Evolutionary conservation across 2,888 invertebrate genomes (phyloP).

Genomic region (Euzophera pinguis): DNA sequence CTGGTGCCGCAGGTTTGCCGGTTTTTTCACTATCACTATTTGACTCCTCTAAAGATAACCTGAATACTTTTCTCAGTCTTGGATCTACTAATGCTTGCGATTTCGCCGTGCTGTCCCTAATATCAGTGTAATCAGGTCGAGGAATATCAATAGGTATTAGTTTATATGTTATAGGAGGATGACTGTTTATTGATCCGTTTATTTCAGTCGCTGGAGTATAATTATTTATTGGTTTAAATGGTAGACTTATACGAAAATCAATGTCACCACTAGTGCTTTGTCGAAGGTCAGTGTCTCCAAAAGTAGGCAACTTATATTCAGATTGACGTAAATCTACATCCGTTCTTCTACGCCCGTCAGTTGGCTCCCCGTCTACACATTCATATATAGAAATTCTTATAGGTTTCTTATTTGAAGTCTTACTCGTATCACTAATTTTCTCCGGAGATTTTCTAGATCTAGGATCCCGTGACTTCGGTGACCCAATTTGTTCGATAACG

Average conservation of each 20-base stretch:
- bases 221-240: conserved; percentile 89
- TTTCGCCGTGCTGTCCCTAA: conserved; percentile 84
- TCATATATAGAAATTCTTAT: conserved; percentile 80
- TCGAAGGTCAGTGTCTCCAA: conserved; percentile 84
- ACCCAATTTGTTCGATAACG: conserved; percentile 38
- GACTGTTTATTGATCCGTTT: conserved; percentile 89
- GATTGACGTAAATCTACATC: conserved; percentile 76
- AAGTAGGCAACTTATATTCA: conserved; percentile 76
- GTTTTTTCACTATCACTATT: conserved; percentile 80
- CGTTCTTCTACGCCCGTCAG: conserved; percentile 64
- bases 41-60: conserved; percentile 82
- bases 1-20: conserved; percentile 45
- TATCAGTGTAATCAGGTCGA: conserved; percentile 86
- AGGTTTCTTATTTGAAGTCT: conserved; percentile 42
- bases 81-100: conserved; percentile 88
- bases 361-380: conserved; percentile 78
- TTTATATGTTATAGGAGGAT: conserved; percentile 86
- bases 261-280: conserved; percentile 82
- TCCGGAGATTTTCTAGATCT: conserved; percentile 62
- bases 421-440: conserved; percentile 42
- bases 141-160: conserved; percentile 82
- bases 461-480: conserved; percentile 60
- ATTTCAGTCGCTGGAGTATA: conserved; percentile 93
- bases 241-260: conserved; percentile 86
- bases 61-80: conserved; percentile 86